Evolutionary conservation across 2,797 vertebrate genomes (phyloP), one percentile per base, ranked within the genome.

Genomic region (Macrochelys suwanniensis): DNA sequence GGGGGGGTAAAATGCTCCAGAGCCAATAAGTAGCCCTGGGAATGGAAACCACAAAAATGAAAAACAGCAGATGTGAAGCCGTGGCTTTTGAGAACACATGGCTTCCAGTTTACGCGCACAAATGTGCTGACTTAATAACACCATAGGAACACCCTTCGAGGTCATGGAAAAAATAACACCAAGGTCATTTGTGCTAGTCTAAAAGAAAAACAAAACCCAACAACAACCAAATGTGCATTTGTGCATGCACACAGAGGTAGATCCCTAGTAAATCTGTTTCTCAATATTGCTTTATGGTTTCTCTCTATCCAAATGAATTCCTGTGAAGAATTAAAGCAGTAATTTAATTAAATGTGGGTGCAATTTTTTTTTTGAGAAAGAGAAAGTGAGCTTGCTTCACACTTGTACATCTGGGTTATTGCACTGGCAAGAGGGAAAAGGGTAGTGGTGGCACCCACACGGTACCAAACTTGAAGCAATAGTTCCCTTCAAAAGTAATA

Each of bases 31-130:
- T 96, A 96, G 79, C 80, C 81, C 81, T 93, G 86, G 84, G 90
- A 89, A 11, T 57, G 61, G 74, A 94, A 97, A 91, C 80, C 84
- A 84, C 37, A 90, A 88, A 71, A 96, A 93, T 93, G 80, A 94
- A 82, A 91, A 96, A 45, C 37, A 90, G 50, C 96, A 93, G 57
- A 53, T 87, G 74, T 79, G 89, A 90, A 89, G 91, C 94, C 87
- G 88, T 97, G 84, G 54, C 95, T 97, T 97, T 96, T 95, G 79
- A 86, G 61, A 61, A 84, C 82, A 81, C 31, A 81, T 89, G 89
- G 81, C 90, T 96, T 93, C 82, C 89, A 85, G 89, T 37, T 0
- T 93, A 80, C 51, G 49, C 93, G 53, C 84, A 90, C 77, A 95
- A 93, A 96, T 94, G 71, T 93, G 88, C 89, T 87, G 89, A 84